A percentile compares a stretch with the other conserved stretches of the same genome.
These are phyloP conservation scores for Chanos chanos DNA, from an alignment of 2,797 vertebrate species.

Conservation along the genomic window DNA sequence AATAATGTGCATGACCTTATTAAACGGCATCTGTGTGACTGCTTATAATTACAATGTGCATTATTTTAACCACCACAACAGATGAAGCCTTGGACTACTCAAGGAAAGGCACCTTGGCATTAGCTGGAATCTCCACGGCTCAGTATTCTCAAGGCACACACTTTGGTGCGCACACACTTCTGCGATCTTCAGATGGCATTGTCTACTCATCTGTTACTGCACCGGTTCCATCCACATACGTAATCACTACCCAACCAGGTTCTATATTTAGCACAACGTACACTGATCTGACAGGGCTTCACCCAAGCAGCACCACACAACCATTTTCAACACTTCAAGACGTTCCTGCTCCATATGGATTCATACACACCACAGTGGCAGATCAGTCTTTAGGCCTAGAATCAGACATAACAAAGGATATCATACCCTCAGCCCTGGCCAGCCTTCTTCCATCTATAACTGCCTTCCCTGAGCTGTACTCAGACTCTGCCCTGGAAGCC, in stretches of 20 bases:
- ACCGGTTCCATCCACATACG: conserved; percentile 88
- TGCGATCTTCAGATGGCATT: conserved; percentile 90
- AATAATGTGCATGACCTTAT: conserved; percentile 63
- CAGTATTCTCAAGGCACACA: conserved; percentile 83
- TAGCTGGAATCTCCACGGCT: conserved; percentile 76
- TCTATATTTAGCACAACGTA: conserved; percentile 86
- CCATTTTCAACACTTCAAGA: conserved; percentile 73
- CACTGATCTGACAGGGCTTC: conserved; percentile 67
- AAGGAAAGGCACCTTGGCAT: conserved; percentile 85
- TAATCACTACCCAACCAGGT: conserved; percentile 95
- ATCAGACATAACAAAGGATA: conserved; percentile 75
- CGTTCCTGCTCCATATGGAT: conserved; percentile 81
- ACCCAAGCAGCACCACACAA: conserved; percentile 59
- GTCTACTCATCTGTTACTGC: conserved; percentile 92
- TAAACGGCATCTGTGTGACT: conserved; percentile 31
- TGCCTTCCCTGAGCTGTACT: conserved; percentile 85
- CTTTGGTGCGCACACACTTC: conserved; percentile 80
- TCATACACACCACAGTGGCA: conserved; percentile 77
- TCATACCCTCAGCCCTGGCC: conserved; percentile 74
- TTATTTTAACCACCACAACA: conserved; percentile 81
- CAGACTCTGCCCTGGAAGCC: conserved; percentile 77
- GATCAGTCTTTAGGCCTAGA: conserved; percentile 76
- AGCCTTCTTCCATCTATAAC: conserved; percentile 77
- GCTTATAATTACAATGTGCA: conserved; percentile 58
- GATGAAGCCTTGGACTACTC: conserved; percentile 97